phyloP scores from a whole-genome alignment of 1,140 invertebrate genomes.

The Macrosteles quadrilineatus region DNA sequence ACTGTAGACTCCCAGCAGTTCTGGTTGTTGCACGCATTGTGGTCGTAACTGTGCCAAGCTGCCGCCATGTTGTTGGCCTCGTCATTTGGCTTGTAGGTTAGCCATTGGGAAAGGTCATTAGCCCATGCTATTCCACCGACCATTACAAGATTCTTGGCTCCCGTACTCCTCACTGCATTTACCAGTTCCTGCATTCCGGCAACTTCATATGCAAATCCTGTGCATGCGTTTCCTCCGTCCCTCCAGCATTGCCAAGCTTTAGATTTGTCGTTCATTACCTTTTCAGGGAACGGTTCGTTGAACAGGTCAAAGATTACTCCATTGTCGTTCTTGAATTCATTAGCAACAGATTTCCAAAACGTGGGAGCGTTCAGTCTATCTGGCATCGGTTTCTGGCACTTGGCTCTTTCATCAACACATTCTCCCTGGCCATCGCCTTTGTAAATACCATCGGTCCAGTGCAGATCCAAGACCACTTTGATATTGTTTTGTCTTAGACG shows the following conservation, averaged over 20 bases:
- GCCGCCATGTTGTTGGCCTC: not conserved
- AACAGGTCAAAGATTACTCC: slow-evolving; percentile 1
- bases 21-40: not conserved
- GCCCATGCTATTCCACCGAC: not conserved
- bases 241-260: not conserved
- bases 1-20: not conserved
- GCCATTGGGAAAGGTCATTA: not conserved
- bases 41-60: slow-evolving; percentile 7
- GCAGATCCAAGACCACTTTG: not conserved
- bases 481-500: not conserved
- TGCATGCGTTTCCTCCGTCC: not conserved
- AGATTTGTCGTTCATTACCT: not conserved
- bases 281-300: not conserved
- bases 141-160: slow-evolving; percentile 1
- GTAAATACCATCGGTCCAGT: not conserved
- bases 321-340: not conserved
- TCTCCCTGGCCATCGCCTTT: not conserved
- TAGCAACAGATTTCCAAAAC: not conserved
- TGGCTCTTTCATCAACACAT: not conserved
- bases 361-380: not conserved
- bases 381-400: slow-evolving; percentile 7
- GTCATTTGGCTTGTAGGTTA: not conserved
- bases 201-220: not conserved
- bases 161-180: not conserved
- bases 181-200: slow-evolving; percentile 1